Percentiles rank a stretch among this genome's conserved stretches.
These are phyloP conservation scores for Molothrus aeneus DNA, from an alignment of 2,797 vertebrate species.

Conservation along the genomic window DNA sequence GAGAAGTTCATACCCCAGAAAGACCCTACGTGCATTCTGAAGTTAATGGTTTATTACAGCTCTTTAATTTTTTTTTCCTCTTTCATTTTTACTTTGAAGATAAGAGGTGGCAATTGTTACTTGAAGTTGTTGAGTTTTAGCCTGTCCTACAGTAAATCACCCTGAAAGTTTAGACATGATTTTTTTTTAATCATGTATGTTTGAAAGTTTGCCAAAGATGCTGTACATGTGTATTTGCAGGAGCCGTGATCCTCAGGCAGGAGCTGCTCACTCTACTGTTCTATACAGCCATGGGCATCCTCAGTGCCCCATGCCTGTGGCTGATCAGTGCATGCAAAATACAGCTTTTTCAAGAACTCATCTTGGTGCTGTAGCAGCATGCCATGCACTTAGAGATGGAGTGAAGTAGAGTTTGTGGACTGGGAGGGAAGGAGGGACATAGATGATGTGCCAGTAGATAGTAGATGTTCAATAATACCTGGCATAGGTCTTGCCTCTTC, in stretches of 20 bases:
- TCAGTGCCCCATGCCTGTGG: not conserved
- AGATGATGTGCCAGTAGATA: not conserved
- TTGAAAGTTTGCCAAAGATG: slow-evolving; percentile 21
- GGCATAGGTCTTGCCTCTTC: not conserved
- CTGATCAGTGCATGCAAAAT: not conserved
- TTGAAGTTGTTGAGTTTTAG: slow-evolving; percentile 42
- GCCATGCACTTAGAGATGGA: not conserved
- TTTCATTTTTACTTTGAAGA: slow-evolving; percentile 68
- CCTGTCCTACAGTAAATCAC: slow-evolving; percentile 11
- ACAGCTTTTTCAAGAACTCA: not conserved
- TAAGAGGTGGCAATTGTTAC: slow-evolving; percentile 59
- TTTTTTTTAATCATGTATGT: not conserved
- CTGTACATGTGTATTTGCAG: not conserved
- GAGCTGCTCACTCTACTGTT: not conserved
- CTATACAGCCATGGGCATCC: not conserved
- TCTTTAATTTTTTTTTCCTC: slow-evolving; percentile 30
- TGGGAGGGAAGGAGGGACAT: not conserved
- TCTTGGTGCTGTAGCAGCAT: not conserved
- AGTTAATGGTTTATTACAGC: slow-evolving; percentile 47
- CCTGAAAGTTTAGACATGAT: not conserved
- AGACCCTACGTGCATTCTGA: slow-evolving; percentile 38
- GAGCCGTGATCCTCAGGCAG: not conserved
- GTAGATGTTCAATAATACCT: accelerated
- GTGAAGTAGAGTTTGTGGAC: not conserved
- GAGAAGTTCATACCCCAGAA: slow-evolving; percentile 50